phyloP scores from a whole-genome alignment of 1,140 invertebrate genomes.

The Chrysopa pallens region DNA sequence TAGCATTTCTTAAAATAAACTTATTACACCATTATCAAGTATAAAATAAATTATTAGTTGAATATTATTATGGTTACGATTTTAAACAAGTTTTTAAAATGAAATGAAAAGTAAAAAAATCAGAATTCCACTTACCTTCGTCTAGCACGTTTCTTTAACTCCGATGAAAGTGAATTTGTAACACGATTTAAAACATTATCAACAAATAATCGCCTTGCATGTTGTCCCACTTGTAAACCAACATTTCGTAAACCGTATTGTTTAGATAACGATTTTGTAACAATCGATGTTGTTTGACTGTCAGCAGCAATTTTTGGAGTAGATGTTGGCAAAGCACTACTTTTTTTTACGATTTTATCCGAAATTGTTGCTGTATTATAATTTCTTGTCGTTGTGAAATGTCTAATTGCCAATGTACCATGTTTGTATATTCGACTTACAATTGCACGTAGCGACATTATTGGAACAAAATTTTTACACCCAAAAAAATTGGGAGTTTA shows the following conservation, averaged over 20 bases:
- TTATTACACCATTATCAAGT: no score
- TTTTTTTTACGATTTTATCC: constrained; percentile 20
- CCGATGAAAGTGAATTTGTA: constrained; percentile 40
- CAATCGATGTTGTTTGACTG: not conserved
- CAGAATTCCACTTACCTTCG: constrained; percentile 17
- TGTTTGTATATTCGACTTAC: constrained; percentile 17
- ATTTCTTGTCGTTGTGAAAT: constrained; percentile 13
- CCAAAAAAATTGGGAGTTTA: not conserved
- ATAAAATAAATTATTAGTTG: no score
- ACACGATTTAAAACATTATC: constrained; percentile 50
- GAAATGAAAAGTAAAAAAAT: no score
- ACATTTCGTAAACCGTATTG: constrained; percentile 23
- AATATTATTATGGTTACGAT: no score
- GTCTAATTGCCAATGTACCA: constrained; percentile 16
- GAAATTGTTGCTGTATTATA: constrained; percentile 14
- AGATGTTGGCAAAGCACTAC: constrained; percentile 12
- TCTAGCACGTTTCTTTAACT: constrained; percentile 38
- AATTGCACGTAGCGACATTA: constrained; percentile 19
- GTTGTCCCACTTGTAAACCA: constrained; percentile 31
- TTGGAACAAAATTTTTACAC: not conserved
- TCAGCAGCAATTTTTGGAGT: constrained; percentile 12
- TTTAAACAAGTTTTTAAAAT: no score
- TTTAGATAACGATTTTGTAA: constrained; percentile 10
- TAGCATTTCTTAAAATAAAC: no score
- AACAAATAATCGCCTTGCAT: constrained; percentile 42